phyloP scores from a whole-genome alignment of 1,140 invertebrate genomes.

The Papilio polyxenes region DNA sequence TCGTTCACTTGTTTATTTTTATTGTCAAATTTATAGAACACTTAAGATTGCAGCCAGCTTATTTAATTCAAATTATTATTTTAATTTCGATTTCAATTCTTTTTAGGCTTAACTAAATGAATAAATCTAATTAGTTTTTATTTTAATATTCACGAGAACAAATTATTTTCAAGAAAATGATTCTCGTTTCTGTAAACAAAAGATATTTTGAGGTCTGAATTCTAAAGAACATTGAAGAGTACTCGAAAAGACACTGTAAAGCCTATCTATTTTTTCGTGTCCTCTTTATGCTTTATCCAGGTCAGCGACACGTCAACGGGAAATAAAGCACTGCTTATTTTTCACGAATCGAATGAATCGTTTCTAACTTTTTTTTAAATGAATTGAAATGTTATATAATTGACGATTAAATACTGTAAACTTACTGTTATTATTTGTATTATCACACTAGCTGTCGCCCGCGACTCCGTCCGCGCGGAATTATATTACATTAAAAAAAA shows the following conservation, averaged over 20 bases:
- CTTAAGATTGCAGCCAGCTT: too few species aligned
- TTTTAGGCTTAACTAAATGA: neutral
- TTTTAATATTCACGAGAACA: neutral
- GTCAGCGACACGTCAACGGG: conserved; percentile 20
- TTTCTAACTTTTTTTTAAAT: neutral
- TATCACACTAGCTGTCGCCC: too few species aligned
- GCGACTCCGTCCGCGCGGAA: too few species aligned
- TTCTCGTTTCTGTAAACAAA: neutral
- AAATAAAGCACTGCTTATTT: conserved; percentile 26
- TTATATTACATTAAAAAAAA: too few species aligned
- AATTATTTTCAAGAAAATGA: neutral
- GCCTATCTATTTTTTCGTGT: conserved; percentile 23
- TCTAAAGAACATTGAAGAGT: conserved; percentile 23
- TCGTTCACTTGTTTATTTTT: too few species aligned
- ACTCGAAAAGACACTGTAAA: conserved; percentile 19
- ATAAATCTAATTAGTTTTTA: neutral
- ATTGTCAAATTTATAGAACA: too few species aligned
- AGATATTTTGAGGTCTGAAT: neutral
- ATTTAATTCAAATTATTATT: too few species aligned
- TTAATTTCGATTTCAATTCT: neutral
- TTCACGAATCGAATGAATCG: conserved; percentile 20
- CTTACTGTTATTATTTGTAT: too few species aligned
- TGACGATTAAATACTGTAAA: too few species aligned
- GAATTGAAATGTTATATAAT: neutral
- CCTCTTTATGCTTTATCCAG: conserved; percentile 34